These are phyloP conservation scores for Samia ricini DNA, from an alignment of 1,140 invertebrate genomes.

Conservation along the genomic window DNA sequence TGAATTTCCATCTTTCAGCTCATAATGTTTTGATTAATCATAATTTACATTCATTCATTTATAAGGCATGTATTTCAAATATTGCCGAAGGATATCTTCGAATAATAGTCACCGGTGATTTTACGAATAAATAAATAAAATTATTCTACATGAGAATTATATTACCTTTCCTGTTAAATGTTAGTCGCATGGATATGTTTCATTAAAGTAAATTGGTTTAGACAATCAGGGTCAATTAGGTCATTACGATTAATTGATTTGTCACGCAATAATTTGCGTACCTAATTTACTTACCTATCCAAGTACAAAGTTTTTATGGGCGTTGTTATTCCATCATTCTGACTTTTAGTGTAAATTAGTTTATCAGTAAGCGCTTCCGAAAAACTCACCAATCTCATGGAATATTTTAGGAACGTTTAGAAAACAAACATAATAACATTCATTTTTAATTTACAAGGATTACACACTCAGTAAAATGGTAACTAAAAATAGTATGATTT, in stretches of 20 bases:
- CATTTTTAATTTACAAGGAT: too few species aligned
- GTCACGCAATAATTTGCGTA: not conserved
- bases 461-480: too few species aligned
- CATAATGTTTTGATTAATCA: too few species aligned
- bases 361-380: not conserved
- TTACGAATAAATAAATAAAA: constrained; percentile 9
- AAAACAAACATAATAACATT: too few species aligned
- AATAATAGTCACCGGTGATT: too few species aligned
- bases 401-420: too few species aligned
- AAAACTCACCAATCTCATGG: too few species aligned
- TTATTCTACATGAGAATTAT: not conserved
- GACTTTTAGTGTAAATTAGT: not conserved
- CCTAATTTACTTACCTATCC: too few species aligned
- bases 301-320: not conserved
- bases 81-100: too few species aligned
- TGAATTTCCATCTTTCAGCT: not conserved
- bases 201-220: not conserved
- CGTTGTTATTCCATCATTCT: not conserved
- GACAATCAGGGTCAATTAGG: constrained; percentile 5
- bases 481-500: too few species aligned
- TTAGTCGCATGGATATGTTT: not conserved
- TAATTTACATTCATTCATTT: too few species aligned
- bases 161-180: not conserved
- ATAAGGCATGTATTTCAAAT: too few species aligned
- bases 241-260: constrained; percentile 1